Conservation (phyloP, 2,797 vertebrate species). For the Ctenopoma multispine region DNA sequence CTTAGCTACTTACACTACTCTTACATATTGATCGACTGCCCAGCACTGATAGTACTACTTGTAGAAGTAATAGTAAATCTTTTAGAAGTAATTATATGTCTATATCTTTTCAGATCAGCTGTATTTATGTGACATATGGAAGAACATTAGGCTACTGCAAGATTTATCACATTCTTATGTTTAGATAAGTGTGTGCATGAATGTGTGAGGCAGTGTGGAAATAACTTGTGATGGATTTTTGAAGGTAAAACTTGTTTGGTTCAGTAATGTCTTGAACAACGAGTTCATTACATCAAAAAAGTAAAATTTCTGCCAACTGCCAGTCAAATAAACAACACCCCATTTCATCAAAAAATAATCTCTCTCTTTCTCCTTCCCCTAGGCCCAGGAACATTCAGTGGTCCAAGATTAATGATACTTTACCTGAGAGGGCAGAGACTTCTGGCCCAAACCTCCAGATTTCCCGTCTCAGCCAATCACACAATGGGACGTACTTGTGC, state of each 20-base stretch:
- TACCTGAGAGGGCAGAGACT: constrained; percentile 89
- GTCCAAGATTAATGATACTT: constrained; percentile 91
- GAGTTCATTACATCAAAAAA: background rate
- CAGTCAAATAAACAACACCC: background rate
- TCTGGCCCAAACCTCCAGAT: constrained; percentile 88
- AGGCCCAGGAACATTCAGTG: constrained; percentile 90
- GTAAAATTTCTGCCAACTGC: background rate
- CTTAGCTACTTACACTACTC: too few species aligned
- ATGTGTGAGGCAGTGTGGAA: background rate
- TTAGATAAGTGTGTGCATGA: background rate
- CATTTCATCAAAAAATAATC: background rate
- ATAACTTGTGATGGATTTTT: too few species aligned
- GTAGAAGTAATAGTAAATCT: background rate
- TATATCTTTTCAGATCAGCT: background rate
- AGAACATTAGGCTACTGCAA: background rate
- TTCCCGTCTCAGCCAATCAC: constrained; percentile 88
- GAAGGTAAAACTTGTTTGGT: background rate
- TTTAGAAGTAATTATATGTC: background rate
- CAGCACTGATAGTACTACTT: background rate
- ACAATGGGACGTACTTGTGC: constrained; percentile 93
- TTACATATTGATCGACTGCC: background rate
- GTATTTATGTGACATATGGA: background rate
- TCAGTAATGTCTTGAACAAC: background rate
- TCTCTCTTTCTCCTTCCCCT: constrained; percentile 6
- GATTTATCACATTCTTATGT: background rate